Percentiles rank a stretch among this genome's conserved stretches.
Conservation (phyloP, 2,113 vertebrate species). For the Chloropsis hardwickii region DNA sequence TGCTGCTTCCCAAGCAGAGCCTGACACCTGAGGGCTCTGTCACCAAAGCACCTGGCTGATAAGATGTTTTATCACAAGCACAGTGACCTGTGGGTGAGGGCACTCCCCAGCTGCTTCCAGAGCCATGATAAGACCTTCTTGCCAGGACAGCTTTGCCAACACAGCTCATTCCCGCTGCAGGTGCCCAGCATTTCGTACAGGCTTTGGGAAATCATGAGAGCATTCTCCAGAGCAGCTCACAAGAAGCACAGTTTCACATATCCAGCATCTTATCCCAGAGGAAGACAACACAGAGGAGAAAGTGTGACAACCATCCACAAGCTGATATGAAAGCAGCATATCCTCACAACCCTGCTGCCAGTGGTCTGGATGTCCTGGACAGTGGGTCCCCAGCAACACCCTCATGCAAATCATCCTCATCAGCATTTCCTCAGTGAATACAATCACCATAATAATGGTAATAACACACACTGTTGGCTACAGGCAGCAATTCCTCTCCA, state of each 20-base stretch:
- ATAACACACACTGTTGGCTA: neutral
- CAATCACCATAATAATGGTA: neutral
- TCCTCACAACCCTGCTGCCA: neutral
- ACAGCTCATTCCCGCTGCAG: accelerated
- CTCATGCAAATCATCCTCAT: neutral
- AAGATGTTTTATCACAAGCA: neutral
- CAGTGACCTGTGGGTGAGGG: neutral
- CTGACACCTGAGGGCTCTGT: neutral
- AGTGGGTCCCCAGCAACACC: neutral
- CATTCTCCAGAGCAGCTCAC: neutral
- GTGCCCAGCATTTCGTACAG: neutral
- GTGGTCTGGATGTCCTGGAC: neutral
- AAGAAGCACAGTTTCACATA: neutral
- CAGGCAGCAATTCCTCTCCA: constrained; percentile 12
- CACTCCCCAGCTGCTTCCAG: accelerated
- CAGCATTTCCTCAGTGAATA: neutral
- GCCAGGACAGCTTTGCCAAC: neutral
- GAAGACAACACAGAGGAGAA: neutral
- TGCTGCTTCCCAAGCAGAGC: neutral
- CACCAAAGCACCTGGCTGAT: neutral
- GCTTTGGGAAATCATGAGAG: accelerated
- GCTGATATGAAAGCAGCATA: neutral
- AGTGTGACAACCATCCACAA: accelerated
- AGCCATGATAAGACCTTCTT: neutral
- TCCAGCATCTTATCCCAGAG: neutral